Evolutionary conservation across 2,797 vertebrate species (phyloP), one percentile per base, ranked within the genome.

Genomic region (Sebastes cheni): DNA sequence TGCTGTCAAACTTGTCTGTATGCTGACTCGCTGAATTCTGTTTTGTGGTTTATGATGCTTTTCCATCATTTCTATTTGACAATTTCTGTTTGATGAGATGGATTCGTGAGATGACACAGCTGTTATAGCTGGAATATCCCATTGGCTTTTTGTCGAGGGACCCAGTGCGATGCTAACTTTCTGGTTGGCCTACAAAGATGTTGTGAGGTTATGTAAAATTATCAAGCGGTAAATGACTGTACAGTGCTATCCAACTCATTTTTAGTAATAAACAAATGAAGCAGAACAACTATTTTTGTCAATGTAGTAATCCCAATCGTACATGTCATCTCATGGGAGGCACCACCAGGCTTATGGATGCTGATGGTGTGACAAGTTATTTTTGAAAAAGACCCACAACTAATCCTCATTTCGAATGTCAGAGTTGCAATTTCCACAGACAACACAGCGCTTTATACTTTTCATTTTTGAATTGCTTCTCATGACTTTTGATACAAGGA

Each of bases 251-350:
- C 65, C 39, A 83, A 66, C 39, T 55, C 2, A 62, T 80, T 81
- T 67, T 84, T 83, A 76, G 67, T 86, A 83, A 85, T 83, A 86
- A 87, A 86, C 18, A 75, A 67, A 25, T 59, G 34, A 76, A 83
- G 25, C 67, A 70, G 18, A 80, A 79, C 34, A 79, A 72, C 20
- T 75, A 36, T 32, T 56, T 56, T 65, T 52, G 16, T 80, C 23
- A 25, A 6, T 34, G n/a, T 22, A 29, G 61, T 64, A 46, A 56
- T 65, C 50, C 27, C 67, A 32, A 79, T 75, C 5, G 34, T 65
- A 75, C 64, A 56, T 61, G 29, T 56, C 8, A 62, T 59, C 58
- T 70, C 6, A 18, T 5, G 36, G 39, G 25, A 72, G 80, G 62
- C 65, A 79, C 58, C 29, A n/a, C 36, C 12, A 30, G 52, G 55